Evolutionary conservation across 2,888 invertebrate genomes (phyloP).

Genomic region (Crioceris asparagi): DNA sequence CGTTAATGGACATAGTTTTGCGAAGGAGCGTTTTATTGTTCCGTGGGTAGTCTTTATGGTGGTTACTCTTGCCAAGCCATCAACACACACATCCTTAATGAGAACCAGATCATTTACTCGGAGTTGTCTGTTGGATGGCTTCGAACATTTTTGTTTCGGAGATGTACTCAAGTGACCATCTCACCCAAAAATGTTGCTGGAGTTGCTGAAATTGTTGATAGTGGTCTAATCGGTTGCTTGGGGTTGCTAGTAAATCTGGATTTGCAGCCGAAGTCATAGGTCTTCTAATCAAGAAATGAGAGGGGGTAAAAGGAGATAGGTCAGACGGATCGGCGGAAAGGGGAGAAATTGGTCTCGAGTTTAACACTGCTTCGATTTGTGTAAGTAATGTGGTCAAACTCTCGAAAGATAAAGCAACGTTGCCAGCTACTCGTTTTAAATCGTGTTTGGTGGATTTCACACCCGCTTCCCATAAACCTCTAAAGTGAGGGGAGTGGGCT

Average conservation of each 20-base stretch:
- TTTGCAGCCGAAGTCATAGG: slow-evolving; percentile 14
- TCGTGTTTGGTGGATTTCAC: slow-evolving; percentile 7
- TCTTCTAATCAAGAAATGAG: slow-evolving; percentile 20
- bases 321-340: slow-evolving; percentile 11
- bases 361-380: slow-evolving; percentile 6
- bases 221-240: slow-evolving; percentile 10
- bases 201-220: slow-evolving; percentile 19
- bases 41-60: slow-evolving; percentile 1
- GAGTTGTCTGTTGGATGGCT: no score
- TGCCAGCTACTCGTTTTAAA: background rate
- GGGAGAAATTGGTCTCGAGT: slow-evolving; percentile 6
- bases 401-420: slow-evolving; percentile 1
- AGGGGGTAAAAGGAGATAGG: slow-evolving; percentile 17
- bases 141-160: no score
- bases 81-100: slow-evolving; percentile 3
- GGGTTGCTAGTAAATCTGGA: slow-evolving; percentile 11
- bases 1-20: background rate
- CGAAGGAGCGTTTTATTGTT: background rate
- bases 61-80: background rate
- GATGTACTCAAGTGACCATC: no score
- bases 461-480: slow-evolving; percentile 10
- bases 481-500: slow-evolving; percentile 10
- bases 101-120: slow-evolving; percentile 10
- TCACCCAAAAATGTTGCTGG: slow-evolving; percentile 17
- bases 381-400: slow-evolving; percentile 4